Percentiles rank a stretch among this genome's conserved stretches.
phyloP scores from a whole-genome alignment of 1,140 invertebrate genomes.

The Goniozus legneri region DNA sequence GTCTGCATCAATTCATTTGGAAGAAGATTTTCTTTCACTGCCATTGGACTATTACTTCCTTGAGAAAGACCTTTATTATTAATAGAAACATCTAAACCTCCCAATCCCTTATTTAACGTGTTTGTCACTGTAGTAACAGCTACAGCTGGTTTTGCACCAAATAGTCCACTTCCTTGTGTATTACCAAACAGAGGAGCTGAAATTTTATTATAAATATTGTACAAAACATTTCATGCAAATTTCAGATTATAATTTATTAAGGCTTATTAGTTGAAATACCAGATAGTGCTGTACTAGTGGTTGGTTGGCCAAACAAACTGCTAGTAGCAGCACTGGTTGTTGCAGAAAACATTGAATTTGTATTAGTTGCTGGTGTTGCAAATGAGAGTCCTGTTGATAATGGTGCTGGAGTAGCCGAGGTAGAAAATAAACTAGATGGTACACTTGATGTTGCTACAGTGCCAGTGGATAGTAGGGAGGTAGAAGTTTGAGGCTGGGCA shows the following conservation, averaged over 20 bases:
- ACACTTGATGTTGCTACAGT: slow-evolving; percentile 19
- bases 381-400: slow-evolving; percentile 27
- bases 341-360: slow-evolving; percentile 30
- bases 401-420: slow-evolving; percentile 18
- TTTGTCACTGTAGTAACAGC: slow-evolving; percentile 36
- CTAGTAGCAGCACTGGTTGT: slow-evolving; percentile 34
- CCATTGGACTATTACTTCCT: slow-evolving; percentile 57
- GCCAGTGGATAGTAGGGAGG: slow-evolving; percentile 20
- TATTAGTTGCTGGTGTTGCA: slow-evolving; percentile 23
- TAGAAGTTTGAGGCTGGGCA: slow-evolving; percentile 9
- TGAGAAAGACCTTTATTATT: slow-evolving; percentile 55
- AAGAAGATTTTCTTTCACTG: slow-evolving; percentile 67
- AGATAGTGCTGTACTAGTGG: slow-evolving; percentile 23
- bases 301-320: slow-evolving; percentile 36
- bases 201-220: slow-evolving; percentile 12
- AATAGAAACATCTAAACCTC: slow-evolving; percentile 62
- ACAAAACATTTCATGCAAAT: slow-evolving; percentile 18
- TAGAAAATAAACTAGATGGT: slow-evolving; percentile 24
- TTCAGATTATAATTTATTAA: slow-evolving; percentile 19
- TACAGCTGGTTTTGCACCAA: slow-evolving; percentile 41
- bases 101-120: slow-evolving; percentile 57
- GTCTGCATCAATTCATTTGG: slow-evolving; percentile 68
- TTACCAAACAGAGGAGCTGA: slow-evolving; percentile 40
- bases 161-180: slow-evolving; percentile 30
- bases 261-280: slow-evolving; percentile 10